phyloP scores from a whole-genome alignment of 2,113 vertebrate species.

The Limanda limanda region DNA sequence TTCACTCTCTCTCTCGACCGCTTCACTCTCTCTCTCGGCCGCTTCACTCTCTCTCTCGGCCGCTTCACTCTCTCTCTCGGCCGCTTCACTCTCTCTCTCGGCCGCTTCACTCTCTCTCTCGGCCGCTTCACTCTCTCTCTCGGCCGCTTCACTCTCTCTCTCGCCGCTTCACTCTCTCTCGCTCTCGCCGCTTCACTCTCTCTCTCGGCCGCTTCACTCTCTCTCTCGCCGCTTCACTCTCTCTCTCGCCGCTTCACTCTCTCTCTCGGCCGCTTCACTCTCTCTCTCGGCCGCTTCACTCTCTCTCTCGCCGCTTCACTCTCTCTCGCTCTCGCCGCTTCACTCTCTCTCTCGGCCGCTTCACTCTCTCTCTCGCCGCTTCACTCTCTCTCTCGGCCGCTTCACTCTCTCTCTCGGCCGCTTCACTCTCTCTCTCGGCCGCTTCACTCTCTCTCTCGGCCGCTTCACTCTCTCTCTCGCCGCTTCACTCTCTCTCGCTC shows the following conservation, averaged over 20 bases:
- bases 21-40: too few species aligned
- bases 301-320: conserved; percentile 57
- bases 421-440: too few species aligned
- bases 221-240: conserved; percentile 60
- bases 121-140: conserved; percentile 66
- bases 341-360: conserved; percentile 56
- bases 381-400: conserved; percentile 53
- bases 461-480: too few species aligned
- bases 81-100: conserved; percentile 67
- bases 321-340: conserved; percentile 72
- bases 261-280: conserved; percentile 58
- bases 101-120: too few species aligned
- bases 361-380: conserved; percentile 69
- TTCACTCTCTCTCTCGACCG: conserved; percentile 69
- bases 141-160: too few species aligned
- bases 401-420: conserved; percentile 69
- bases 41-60: conserved; percentile 68
- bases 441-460: conserved; percentile 68
- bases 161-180: conserved; percentile 63
- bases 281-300: too few species aligned
- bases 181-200: conserved; percentile 59
- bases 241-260: too few species aligned
- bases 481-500: conserved; percentile 67
- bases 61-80: too few species aligned
- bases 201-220: too few species aligned